A percentile compares a stretch with the other conserved stretches of the same genome.
These are phyloP conservation scores for Nothocercus julius DNA, from an alignment of 2,113 vertebrate genomes.

Conservation along the genomic window DNA sequence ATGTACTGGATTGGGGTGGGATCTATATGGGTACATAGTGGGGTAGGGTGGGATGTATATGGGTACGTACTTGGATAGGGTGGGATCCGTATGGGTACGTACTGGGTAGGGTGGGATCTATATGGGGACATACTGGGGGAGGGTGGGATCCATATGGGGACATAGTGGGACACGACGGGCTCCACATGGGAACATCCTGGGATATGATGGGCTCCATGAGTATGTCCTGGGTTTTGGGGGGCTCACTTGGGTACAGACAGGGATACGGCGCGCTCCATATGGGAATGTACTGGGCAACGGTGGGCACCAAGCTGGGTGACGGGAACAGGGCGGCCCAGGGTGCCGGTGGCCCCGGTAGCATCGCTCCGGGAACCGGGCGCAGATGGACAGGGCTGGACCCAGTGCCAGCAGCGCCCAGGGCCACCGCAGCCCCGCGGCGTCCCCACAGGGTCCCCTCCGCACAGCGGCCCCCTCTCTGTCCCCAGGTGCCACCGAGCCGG, in stretches of 20 bases:
- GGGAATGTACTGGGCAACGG: neutral
- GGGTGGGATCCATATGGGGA: too few relatives aligned
- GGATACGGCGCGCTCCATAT: neutral
- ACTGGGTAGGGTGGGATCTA: too few relatives aligned
- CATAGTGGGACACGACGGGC: neutral
- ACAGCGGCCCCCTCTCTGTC: neutral
- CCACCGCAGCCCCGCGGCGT: too few relatives aligned
- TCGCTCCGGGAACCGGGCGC: too few relatives aligned
- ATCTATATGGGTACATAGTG: neutral
- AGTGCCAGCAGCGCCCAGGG: too few relatives aligned
- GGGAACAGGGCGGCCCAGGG: neutral
- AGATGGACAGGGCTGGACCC: too few relatives aligned
- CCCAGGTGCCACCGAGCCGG: neutral
- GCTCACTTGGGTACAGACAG: neutral
- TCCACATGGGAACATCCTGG: neutral
- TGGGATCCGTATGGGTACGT: too few relatives aligned
- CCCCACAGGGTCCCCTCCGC: too few relatives aligned
- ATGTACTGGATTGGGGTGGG: neutral
- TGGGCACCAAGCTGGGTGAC: too few relatives aligned
- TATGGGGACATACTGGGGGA: neutral
- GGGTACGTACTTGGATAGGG: neutral
- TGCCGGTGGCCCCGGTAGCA: neutral
- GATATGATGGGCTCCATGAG: neutral
- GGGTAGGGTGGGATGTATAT: neutral
- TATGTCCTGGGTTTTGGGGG: neutral